phyloP scores from a whole-genome alignment of 2,888 invertebrate species.

The Phrixothrix hirtus region DNA sequence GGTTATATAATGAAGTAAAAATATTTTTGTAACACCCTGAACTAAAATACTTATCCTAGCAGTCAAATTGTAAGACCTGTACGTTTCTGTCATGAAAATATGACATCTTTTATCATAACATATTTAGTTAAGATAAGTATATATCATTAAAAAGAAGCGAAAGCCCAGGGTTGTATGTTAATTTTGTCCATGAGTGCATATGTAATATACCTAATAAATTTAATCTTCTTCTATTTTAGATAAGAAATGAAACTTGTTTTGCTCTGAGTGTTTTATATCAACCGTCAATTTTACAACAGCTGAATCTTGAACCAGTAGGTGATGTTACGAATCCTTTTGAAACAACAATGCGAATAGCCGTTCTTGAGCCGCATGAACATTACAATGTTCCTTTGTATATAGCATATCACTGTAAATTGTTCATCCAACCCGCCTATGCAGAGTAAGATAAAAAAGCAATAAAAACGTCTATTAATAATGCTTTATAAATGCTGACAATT shows the following conservation, averaged over 20 bases:
- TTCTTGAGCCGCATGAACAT: constrained; percentile 73
- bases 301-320: constrained; percentile 67
- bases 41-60: too few species aligned
- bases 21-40: too few species aligned
- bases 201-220: background rate
- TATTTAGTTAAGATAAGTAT: too few species aligned
- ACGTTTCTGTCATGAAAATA: too few species aligned
- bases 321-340: constrained; percentile 75
- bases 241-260: constrained; percentile 77
- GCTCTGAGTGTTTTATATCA: constrained; percentile 75
- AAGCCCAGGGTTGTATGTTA: too few species aligned
- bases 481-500: too few species aligned
- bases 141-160: too few species aligned
- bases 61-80: too few species aligned
- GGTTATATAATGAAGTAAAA: too few species aligned
- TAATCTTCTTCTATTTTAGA: constrained; percentile 52
- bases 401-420: constrained; percentile 79
- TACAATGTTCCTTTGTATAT: constrained; percentile 78
- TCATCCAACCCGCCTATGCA: constrained; percentile 72
- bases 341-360: constrained; percentile 71
- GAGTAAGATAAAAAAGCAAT: constrained; percentile 61
- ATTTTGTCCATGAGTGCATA: background rate
- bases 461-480: too few species aligned
- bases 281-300: constrained; percentile 68
- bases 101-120: too few species aligned